Evolutionary conservation across 2,113 vertebrate species (phyloP), one percentile per base, ranked within the genome.

Genomic region (Patagioenas fasciata): DNA sequence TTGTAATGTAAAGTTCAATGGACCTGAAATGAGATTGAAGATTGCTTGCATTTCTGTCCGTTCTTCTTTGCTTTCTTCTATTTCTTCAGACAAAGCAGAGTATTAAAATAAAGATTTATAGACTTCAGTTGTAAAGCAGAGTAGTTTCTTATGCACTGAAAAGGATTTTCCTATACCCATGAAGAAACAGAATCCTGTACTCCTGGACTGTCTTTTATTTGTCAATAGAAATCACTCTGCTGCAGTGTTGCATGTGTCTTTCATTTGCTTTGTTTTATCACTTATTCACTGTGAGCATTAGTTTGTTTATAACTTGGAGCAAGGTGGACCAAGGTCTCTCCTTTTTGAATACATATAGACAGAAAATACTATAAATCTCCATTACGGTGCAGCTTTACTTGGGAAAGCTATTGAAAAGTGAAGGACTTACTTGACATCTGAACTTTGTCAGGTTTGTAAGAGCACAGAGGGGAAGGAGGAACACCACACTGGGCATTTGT

Each of bases 1-100:
- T 82, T 64, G 29, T 62, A 77, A 83, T 34, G 3, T 80, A 31
- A 75, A 79, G 62, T 85, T 65, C 54, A 80, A 10, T 24, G 40
- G 88, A 64, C 66, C 65, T 64, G 44, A 88, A 62, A 91, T 93
- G 53, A 89, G 92, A 80, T 79, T 82, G 92, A 47, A 44, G 79
- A 58, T 61, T 61, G 19, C 57, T 93, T 91, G 4, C 20, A 11
- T 79, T 40, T 53, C 7, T 38, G 77, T 48, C 57, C n/a, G 14
- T 19, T 64, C 23, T 66, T 58, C 42, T 74, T 60, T n/a, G 44
- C 8, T 32, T 40, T 25, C 19, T 13, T 6, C 48, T 40, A 24
- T 50, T 50, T 54, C 18, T 36, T 44, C 42, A 81, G 29, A 69
- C 18, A 36, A 72, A 57, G 36, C 61, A 25, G 25, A 26, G 1